Percentiles rank a stretch among this genome's conserved stretches.
phyloP scores from a whole-genome alignment of 2,888 invertebrate species.

The Drosophila limbata region DNA sequence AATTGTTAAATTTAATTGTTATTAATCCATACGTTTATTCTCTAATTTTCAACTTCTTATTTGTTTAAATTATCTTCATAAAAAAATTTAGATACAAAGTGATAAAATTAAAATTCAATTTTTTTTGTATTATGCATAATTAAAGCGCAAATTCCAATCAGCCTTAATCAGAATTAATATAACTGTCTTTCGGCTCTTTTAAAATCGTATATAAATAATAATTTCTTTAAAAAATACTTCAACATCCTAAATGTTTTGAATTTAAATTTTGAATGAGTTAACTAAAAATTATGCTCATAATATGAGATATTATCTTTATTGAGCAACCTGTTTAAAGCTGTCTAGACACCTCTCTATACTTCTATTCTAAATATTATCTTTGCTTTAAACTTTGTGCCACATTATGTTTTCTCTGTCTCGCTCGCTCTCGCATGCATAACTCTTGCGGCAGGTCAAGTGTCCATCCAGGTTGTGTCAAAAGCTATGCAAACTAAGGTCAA shows the following conservation, averaged over 20 bases:
- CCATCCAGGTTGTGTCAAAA: conserved; percentile 65
- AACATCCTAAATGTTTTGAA: neutral
- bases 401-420: neutral
- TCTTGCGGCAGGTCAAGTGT: conserved; percentile 72
- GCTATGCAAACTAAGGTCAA: conserved; percentile 78
- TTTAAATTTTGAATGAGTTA: neutral
- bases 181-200: neutral
- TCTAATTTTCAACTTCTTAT: neutral
- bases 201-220: neutral
- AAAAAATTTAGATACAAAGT: no score
- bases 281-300: neutral
- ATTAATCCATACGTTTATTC: no score
- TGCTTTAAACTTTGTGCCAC: conserved; percentile 13
- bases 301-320: neutral
- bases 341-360: conserved; percentile 4
- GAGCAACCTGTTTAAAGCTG: conserved; percentile 1
- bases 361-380: conserved; percentile 15
- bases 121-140: no score
- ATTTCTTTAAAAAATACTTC: neutral
- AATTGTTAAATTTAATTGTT: no score
- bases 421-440: conserved; percentile 2
- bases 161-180: no score
- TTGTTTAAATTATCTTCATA: neutral
- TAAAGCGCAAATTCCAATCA: no score
- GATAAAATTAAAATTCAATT: no score